Percentiles rank a stretch among this genome's conserved stretches.
Conservation (phyloP, 2,113 vertebrate genomes). For the Opisthocomus hoazin region DNA sequence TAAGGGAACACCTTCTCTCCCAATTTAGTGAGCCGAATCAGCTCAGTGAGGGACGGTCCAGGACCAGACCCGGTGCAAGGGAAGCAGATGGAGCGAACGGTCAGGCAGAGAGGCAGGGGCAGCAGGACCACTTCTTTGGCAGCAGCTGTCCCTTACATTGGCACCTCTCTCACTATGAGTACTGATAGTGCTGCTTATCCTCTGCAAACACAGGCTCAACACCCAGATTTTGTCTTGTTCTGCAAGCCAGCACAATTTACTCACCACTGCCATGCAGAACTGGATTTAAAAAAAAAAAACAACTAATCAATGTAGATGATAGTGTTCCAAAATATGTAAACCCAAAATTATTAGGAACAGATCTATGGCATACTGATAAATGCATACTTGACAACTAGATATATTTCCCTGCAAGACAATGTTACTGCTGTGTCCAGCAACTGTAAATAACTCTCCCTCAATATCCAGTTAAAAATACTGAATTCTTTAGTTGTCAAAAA, state of each 20-base stretch:
- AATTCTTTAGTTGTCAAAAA: not conserved
- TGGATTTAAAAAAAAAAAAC: too few species aligned
- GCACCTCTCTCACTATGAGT: not conserved
- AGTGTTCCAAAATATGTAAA: not conserved
- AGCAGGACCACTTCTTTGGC: not conserved
- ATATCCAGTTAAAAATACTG: not conserved
- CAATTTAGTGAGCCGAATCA: not conserved
- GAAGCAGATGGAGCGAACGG: rapidly evolving
- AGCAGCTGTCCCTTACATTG: rapidly evolving
- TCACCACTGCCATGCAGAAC: not conserved
- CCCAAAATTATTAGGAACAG: not conserved
- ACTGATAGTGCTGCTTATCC: not conserved
- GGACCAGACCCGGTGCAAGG: not conserved
- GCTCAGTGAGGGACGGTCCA: not conserved
- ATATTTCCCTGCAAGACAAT: not conserved
- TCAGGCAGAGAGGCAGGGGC: not conserved
- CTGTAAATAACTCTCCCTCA: not conserved
- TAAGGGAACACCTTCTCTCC: not conserved
- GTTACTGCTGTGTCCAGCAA: not conserved
- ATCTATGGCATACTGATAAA: not conserved
- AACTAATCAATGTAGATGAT: not conserved
- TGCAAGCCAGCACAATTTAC: not conserved
- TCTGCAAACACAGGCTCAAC: not conserved
- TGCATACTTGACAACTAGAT: not conserved
- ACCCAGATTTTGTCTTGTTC: not conserved